Evolutionary conservation across 2,888 invertebrate species (phyloP), one percentile per base, ranked within the genome.

Genomic region (Cynaeus angustus): DNA sequence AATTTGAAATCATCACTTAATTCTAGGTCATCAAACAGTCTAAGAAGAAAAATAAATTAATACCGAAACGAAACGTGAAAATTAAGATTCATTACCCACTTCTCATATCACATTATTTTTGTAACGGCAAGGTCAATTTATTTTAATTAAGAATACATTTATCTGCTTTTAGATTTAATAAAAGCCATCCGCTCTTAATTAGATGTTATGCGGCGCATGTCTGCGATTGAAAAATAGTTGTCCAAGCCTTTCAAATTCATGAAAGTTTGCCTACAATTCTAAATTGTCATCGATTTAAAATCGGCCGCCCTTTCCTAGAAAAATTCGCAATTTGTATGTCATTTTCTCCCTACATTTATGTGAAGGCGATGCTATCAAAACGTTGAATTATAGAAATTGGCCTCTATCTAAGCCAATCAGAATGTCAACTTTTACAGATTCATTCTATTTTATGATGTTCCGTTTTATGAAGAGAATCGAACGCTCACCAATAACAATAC

Each of bases 401-500:
- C 4, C 16, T 14, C 52, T 33, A 33, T 38, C 55, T 16, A 9
- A 46, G 16, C 28, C 50, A 50, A 50, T 50, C 50, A 50, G 10
- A 50, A 50, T 26, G 50, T 26, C 26, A 28, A 50, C 28, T 50
- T 50, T 55, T 37, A 38, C 37, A 50, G 48, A 50, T 50, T 26
- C 48, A 3, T 50, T 50, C 38, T n/a, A 55, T 14, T 55, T 55
- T 55, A 55, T 38, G 55, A 53, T 26, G 30, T 53, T 28, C n/a
- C 14, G 13, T 53, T 33, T 14, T 53, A 53, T 30, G 12, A 13
- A 30, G 12, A 26, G 26, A 50, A 50, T 26, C 16, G 46, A 50
- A n/a, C 26, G 4, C 12, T 28, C 10, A 12, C 16, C 48, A 48
- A 26, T 48, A 48, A 26, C 48, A 48, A 48, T n/a, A 48, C 48